phyloP scores from a whole-genome alignment of 2,888 invertebrate species.

The Megamerina dolium region DNA sequence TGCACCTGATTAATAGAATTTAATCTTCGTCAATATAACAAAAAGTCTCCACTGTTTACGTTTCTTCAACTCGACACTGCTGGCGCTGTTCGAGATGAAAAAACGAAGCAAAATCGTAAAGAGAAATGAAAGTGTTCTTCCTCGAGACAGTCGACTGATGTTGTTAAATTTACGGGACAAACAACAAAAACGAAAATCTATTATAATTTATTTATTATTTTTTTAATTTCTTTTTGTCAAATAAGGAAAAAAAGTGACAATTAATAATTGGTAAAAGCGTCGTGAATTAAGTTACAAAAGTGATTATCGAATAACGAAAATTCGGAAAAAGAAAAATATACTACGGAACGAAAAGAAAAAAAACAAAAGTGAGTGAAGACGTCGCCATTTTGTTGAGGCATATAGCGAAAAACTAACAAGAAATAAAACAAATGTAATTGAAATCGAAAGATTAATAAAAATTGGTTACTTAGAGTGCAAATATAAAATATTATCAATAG shows the following conservation, averaged over 20 bases:
- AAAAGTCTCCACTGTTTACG: no score
- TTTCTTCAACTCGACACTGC: background rate
- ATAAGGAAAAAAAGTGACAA: slow-evolving; percentile 8
- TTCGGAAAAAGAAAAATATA: slow-evolving; percentile 5
- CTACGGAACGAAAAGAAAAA: slow-evolving; percentile 14
- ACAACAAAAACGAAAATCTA: slow-evolving; percentile 13
- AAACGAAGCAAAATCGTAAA: slow-evolving; percentile 3
- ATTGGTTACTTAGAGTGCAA: no score
- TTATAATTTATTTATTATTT: slow-evolving; percentile 20
- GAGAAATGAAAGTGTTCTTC: slow-evolving; percentile 8
- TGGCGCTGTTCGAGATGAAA: slow-evolving; percentile 3
- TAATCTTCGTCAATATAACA: no score
- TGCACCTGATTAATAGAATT: no score
- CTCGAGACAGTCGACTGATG: slow-evolving; percentile 6
- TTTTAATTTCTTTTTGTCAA: slow-evolving; percentile 15
- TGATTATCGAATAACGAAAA: no score
- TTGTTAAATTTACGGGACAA: slow-evolving; percentile 6
- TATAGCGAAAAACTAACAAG: no score
- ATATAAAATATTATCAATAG: no score
- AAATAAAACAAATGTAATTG: no score
- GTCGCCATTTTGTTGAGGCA: slow-evolving; percentile 27
- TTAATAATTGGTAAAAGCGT: no score
- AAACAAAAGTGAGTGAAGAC: slow-evolving; percentile 9
- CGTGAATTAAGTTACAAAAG: no score
- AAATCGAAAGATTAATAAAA: no score